phyloP scores from a whole-genome alignment of 2,797 vertebrate species.

The Cryptoprocta ferox region DNA sequence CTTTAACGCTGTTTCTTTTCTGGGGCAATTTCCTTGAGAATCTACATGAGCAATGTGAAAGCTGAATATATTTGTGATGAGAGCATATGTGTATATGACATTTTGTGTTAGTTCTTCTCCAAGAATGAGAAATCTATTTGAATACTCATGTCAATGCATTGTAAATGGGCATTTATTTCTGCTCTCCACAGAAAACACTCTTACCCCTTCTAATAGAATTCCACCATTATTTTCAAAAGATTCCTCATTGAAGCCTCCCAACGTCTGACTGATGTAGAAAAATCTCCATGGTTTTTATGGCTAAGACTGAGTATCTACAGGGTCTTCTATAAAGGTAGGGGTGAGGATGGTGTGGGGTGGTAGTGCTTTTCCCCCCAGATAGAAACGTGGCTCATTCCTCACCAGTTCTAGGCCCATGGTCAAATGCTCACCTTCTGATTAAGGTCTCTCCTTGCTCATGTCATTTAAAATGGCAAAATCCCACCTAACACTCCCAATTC shows the following conservation, averaged over 20 bases:
- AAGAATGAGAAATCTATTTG: not conserved
- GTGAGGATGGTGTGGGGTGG: no score
- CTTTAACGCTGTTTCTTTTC: not conserved
- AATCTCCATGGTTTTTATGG: not conserved
- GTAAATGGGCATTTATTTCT: conserved; percentile 11
- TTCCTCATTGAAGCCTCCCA: not conserved
- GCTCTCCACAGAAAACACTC: not conserved
- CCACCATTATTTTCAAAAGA: not conserved
- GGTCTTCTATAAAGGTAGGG: not conserved
- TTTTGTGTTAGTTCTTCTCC: not conserved
- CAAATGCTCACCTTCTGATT: not conserved
- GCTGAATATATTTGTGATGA: not conserved
- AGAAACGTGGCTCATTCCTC: not conserved
- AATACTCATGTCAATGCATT: not conserved
- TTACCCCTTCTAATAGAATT: not conserved
- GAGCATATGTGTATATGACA: not conserved
- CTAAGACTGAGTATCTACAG: not conserved
- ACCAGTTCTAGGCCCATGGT: not conserved
- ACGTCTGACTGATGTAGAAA: not conserved
- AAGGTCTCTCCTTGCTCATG: not conserved
- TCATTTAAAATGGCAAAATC: not conserved
- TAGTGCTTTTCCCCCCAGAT: accelerated
- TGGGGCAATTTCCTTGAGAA: conserved; percentile 49
- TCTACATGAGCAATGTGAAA: conserved; percentile 8
- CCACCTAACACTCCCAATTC: no score